Percentiles rank a stretch among this genome's conserved stretches.
Evolutionary conservation across 2,113 vertebrate genomes (phyloP).

Genomic region (Antechinus flavipes): DNA sequence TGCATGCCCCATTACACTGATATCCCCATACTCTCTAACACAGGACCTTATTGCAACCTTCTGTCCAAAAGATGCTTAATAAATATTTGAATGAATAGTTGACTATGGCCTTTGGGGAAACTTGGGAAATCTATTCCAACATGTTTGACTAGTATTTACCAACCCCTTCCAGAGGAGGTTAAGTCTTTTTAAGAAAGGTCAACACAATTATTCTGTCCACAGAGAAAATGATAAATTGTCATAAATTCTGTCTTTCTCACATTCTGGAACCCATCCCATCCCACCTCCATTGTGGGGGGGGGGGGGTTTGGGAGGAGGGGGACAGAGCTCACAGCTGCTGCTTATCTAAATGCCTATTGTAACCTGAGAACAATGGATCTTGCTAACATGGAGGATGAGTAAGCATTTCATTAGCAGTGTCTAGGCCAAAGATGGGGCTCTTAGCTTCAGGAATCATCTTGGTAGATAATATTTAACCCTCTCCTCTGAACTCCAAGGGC

Average conservation of each 20-base stretch:
- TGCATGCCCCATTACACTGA: not conserved
- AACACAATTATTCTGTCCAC: constrained; percentile 11
- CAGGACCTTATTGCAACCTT: not conserved
- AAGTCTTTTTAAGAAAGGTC: constrained; percentile 10
- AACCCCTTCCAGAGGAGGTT: constrained; percentile 5
- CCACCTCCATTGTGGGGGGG: not conserved
- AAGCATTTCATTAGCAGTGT: constrained; percentile 23
- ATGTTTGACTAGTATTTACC: not conserved
- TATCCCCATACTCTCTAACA: not conserved
- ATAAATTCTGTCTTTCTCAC: not conserved
- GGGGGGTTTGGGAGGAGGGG: constrained; percentile 1
- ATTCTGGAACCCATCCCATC: not conserved
- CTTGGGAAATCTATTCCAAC: not conserved
- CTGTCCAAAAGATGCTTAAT: not conserved
- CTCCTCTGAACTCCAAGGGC: constrained; percentile 11
- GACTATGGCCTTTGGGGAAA: not conserved
- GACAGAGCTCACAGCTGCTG: constrained; percentile 67
- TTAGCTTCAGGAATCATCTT: constrained; percentile 5
- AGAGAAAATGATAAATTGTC: not conserved
- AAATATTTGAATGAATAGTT: not conserved
- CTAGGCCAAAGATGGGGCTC: constrained; percentile 48
- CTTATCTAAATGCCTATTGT: constrained; percentile 66
- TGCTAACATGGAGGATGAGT: constrained; percentile 48
- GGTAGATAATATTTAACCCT: not conserved
- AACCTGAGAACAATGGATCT: constrained; percentile 73